A percentile compares a stretch with the other conserved stretches of the same genome.
Conservation (phyloP, 1,140 invertebrate species). For the Diorhabda elongata region DNA sequence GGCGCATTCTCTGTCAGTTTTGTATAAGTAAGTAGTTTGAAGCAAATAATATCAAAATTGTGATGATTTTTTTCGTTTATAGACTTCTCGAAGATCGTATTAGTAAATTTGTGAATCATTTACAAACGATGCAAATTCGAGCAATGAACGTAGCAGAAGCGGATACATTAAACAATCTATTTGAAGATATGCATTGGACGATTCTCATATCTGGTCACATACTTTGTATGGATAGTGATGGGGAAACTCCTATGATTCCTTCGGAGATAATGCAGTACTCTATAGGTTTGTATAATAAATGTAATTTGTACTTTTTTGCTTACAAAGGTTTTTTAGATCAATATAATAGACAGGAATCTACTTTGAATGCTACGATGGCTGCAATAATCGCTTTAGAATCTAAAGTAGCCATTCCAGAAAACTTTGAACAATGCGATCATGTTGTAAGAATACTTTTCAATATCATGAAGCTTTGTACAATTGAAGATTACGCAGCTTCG, state of each 20-base stretch:
- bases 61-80: conserved; percentile 22
- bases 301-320: not conserved
- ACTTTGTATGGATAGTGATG: conserved; percentile 66
- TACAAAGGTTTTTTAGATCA: conserved; percentile 1
- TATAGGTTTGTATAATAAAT: conserved; percentile 49
- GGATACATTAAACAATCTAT: conserved; percentile 56
- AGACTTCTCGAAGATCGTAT: conserved; percentile 63
- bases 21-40: conserved; percentile 43
- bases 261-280: conserved; percentile 70
- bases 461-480: conserved; percentile 64
- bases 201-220: conserved; percentile 74
- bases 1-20: conserved; percentile 54
- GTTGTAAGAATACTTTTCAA: conserved; percentile 63
- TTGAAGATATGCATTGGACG: conserved; percentile 88
- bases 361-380: conserved; percentile 44
- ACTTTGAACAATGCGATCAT: conserved; percentile 54
- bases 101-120: conserved; percentile 57
- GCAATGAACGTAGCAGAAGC: conserved; percentile 55
- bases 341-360: conserved; percentile 15
- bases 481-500: conserved; percentile 62
- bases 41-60: not conserved
- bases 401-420: conserved; percentile 43
- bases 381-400: conserved; percentile 49
- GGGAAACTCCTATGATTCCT: conserved; percentile 74
- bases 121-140: conserved; percentile 61